These are phyloP conservation scores for Mustela nigripes DNA, from an alignment of 2,113 vertebrate species.

Conservation along the genomic window DNA sequence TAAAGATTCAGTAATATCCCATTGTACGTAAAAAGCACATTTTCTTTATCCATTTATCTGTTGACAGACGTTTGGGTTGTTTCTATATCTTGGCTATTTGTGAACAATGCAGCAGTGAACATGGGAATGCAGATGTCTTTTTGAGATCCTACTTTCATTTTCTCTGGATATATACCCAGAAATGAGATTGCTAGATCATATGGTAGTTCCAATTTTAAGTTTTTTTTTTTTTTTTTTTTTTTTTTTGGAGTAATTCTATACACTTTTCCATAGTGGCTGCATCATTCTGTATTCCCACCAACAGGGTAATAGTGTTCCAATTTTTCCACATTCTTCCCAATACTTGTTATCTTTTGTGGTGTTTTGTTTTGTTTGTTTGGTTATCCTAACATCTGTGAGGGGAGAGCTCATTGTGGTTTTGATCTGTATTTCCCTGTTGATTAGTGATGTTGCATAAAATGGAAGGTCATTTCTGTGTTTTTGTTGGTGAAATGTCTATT, in stretches of 20 bases:
- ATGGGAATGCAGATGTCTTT: background rate
- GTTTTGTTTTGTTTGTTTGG: background rate
- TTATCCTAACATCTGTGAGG: too few species aligned
- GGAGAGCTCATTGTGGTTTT: background rate
- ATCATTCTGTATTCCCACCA: background rate
- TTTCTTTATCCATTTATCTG: background rate
- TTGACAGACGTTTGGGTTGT: background rate
- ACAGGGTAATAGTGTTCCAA: background rate
- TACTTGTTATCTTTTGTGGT: background rate
- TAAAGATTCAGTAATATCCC: background rate
- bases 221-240: background rate
- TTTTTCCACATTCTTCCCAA: background rate
- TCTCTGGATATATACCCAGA: background rate
- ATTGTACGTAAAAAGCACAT: too few species aligned
- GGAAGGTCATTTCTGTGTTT: background rate
- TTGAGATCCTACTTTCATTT: background rate
- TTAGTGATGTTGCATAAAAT: background rate
- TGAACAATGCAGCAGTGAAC: background rate
- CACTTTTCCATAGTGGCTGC: background rate
- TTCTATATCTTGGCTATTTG: background rate
- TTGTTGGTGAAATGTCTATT: background rate
- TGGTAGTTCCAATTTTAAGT: background rate
- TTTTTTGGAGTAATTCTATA: background rate
- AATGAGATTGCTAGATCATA: background rate
- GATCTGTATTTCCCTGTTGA: background rate